Evolutionary conservation across 2,113 vertebrate species (phyloP), one percentile per base, ranked within the genome.

Genomic region (Chinchilla lanigera): DNA sequence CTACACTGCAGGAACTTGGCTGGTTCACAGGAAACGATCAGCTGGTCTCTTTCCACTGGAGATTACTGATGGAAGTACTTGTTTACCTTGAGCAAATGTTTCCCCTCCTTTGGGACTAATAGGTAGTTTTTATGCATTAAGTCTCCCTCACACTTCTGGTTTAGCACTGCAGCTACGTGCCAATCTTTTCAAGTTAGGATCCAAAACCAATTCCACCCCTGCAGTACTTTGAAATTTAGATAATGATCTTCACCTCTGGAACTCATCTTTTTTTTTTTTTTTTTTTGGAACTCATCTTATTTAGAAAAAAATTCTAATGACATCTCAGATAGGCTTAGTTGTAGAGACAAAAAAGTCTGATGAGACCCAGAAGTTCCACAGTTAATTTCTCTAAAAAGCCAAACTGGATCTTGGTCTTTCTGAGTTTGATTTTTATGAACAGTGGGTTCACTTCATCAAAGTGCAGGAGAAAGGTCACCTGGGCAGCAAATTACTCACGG

Each of bases 221-320:
- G 88, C 58, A 73, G 80, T 50, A 86, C 71, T 93, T 78, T 82
- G 65, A 52, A 75, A 92, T 65, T 92, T 86, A 86, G 82, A 93
- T 89, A 91, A 1, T n/a, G 82, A 50, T 89, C 94, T 95, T 87
- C 85, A 83, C 54, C 90, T 92, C 93, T 97, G 95, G 84, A 90
- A 86, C 81, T 90, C 75, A 96, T 86, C 90, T 88, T 75, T 88
- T 89, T 95, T 67, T n/a, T n/a, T n/a, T n/a, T n/a, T n/a, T n/a
- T n/a, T n/a, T n/a, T n/a, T n/a, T 97, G 95, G 84, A 90, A 86
- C 81, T 90, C 75, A 96, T 86, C 90, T 88, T 75, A 90, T 89
- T 95, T 67, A 94, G 89, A 88, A 95, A 96, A 89, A 91, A 90
- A 63, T 63, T 80, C 20, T 73, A 73, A 75, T 54, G 81, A 94